Evolutionary conservation across 64 coral and sea anemone species (phyloP).

Genomic region (Montipora capricornis): DNA sequence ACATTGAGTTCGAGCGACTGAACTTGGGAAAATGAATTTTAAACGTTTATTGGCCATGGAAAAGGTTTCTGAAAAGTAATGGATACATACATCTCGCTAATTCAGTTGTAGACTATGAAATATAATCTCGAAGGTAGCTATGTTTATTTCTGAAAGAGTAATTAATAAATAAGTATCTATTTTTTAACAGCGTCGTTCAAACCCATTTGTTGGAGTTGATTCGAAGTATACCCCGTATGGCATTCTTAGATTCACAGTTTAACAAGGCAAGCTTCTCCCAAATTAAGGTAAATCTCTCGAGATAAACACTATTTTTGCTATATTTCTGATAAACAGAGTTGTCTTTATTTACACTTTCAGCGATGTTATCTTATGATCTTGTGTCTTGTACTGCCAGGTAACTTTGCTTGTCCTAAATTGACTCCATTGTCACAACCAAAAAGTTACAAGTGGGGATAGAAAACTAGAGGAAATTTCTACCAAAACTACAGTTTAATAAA

Average conservation of each 20-base stretch:
- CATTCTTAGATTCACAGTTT: conserved; percentile 43
- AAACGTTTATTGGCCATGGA: no score
- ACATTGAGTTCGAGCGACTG: no score
- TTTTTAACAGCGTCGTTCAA: conserved; percentile 38
- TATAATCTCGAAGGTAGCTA: not conserved
- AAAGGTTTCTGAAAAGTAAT: not conserved
- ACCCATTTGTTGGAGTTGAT: not conserved
- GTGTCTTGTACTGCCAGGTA: conserved; percentile 33
- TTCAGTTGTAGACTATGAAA: not conserved
- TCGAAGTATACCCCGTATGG: not conserved
- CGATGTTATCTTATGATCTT: not conserved
- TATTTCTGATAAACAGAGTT: not conserved
- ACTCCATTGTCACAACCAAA: conserved; percentile 4
- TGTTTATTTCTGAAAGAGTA: conserved; percentile 1
- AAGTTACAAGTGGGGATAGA: conserved; percentile 7
- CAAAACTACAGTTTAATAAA: not conserved
- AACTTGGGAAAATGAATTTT: no score
- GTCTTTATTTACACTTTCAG: not conserved
- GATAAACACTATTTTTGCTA: not conserved
- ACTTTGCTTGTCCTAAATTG: conserved; percentile 25
- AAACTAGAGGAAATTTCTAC: not conserved
- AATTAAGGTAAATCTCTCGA: conserved; percentile 7
- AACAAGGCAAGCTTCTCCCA: conserved; percentile 51
- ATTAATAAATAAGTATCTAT: conserved; percentile 39
- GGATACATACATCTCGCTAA: not conserved